These are phyloP conservation scores for Ormyrus pomaceus DNA, from an alignment of 2,888 invertebrate genomes.

Conservation along the genomic window DNA sequence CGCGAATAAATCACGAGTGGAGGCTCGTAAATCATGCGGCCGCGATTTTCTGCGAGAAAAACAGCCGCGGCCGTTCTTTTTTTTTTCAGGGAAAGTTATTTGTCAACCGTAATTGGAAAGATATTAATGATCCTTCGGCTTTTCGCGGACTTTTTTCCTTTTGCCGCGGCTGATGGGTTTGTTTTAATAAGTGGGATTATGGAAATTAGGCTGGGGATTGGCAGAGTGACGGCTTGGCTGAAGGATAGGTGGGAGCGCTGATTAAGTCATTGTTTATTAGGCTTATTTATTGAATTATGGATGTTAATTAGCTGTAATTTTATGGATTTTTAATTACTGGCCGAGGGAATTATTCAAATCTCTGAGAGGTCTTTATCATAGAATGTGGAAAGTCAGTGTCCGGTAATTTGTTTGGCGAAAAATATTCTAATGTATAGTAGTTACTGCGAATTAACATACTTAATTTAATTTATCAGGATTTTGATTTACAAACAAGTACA, in stretches of 20 bases:
- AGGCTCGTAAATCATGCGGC: slow-evolving; percentile 27
- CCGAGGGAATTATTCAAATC: neutral
- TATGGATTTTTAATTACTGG: neutral
- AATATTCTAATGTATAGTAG: too few species aligned
- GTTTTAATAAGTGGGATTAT: slow-evolving; percentile 35
- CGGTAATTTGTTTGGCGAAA: too few species aligned
- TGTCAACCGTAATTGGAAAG: slow-evolving; percentile 47
- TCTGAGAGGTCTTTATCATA: too few species aligned
- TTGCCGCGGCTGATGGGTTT: neutral
- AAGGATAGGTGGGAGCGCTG: too few species aligned
- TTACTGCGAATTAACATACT: too few species aligned
- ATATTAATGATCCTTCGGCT: slow-evolving; percentile 46
- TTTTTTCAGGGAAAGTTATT: slow-evolving; percentile 42
- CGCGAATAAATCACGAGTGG: slow-evolving; percentile 40
- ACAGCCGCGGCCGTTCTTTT: neutral
- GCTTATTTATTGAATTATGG: slow-evolving; percentile 25
- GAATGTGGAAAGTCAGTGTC: too few species aligned
- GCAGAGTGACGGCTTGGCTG: neutral
- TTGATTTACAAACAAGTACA: too few species aligned
- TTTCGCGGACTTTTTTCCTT: neutral
- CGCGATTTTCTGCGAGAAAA: slow-evolving; percentile 12
- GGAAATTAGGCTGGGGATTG: slow-evolving; percentile 10
- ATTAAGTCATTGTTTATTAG: slow-evolving; percentile 4
- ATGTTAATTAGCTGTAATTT: neutral
- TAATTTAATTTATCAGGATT: too few species aligned